These are phyloP conservation scores for Sebastes cheni DNA, from an alignment of 2,797 vertebrate species.

Conservation along the genomic window DNA sequence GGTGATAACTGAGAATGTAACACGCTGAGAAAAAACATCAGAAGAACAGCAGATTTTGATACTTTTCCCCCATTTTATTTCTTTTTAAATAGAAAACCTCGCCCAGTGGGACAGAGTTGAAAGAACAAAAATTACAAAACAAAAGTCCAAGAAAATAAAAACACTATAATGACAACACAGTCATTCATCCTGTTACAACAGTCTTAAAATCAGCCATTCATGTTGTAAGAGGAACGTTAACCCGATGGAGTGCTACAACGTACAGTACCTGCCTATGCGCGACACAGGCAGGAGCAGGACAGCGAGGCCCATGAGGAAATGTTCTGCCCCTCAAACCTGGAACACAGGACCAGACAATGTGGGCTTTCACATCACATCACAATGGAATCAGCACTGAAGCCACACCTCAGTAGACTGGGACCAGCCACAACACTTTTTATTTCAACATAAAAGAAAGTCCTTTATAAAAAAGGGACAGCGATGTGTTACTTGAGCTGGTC, in stretches of 20 bases:
- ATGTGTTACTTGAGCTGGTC: constrained; percentile 11
- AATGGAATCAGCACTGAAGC: constrained; percentile 8
- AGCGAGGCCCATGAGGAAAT: neutral
- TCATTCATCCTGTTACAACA: constrained; percentile 40
- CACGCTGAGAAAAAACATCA: constrained; percentile 30
- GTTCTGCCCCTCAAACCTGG: constrained; percentile 3
- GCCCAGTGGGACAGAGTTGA: constrained; percentile 66
- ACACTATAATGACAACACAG: constrained; percentile 34
- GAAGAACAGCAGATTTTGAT: constrained; percentile 33
- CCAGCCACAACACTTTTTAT: constrained; percentile 46
- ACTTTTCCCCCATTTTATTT: constrained; percentile 75
- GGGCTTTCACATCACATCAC: constrained; percentile 18
- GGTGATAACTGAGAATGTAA: neutral
- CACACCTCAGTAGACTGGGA: constrained; percentile 43
- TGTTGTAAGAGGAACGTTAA: constrained; percentile 17
- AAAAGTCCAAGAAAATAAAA: constrained; percentile 36
- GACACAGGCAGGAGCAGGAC: constrained; percentile 14
- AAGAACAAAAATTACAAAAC: constrained; percentile 64
- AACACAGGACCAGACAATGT: constrained; percentile 4
- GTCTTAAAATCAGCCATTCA: constrained; percentile 32
- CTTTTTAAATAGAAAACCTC: constrained; percentile 82
- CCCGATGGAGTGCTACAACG: constrained; percentile 15
- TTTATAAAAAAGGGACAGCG: constrained; percentile 27
- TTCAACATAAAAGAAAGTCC: constrained; percentile 38
- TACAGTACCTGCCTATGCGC: constrained; percentile 20